Evolutionary conservation across 2,113 vertebrate genomes (phyloP), one percentile per base, ranked within the genome.

Genomic region (Hemibagrus wyckioides): DNA sequence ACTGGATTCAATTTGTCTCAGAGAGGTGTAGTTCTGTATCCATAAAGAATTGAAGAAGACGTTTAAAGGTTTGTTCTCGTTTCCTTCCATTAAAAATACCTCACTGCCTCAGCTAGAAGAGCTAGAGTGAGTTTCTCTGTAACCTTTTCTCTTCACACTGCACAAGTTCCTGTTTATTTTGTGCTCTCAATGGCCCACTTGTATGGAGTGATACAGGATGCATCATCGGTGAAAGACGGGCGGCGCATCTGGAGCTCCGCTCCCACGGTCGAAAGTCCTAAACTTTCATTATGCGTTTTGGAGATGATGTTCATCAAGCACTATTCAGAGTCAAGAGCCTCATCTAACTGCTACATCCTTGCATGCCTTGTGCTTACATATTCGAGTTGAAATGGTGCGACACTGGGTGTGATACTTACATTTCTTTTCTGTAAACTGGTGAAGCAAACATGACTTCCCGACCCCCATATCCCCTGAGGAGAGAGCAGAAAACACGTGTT

Each of bases 401-500:
- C 4, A 9, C 30, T 50, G 30, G 80, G 61, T 3, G 39, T 48
- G 41, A 85, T 91, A 95, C 95, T 96, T 94, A 95, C 95, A 96
- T 94, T 95, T 95, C 92, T 96, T 96, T 93, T 96, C 95, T 91
- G 95, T 96, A 92, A 96, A 96, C 92, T 95, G 95, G 89, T 95
- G 95, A 91, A 96, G 95, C 93, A 96, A 95, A 93, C 95, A 96
- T 80, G 95, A 96, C 93, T 96, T 96, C 57, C 95, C 95, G 75
- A 95, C 95, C 50, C 95, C 95, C 95, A 96, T 96, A 88, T 95
- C 95, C 65, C 95, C 95, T 96, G 89, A 84, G 59, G 30, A 92
- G 6, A 89, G 77, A 87, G 28, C 44, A 69, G 28, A 33, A 80
- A 13, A n/a, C 5, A 71, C 30, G 25, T 9, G 13, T 57, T 65